Conservation (phyloP, 2,113 vertebrate species). For the Forbesichthys agassizii region DNA sequence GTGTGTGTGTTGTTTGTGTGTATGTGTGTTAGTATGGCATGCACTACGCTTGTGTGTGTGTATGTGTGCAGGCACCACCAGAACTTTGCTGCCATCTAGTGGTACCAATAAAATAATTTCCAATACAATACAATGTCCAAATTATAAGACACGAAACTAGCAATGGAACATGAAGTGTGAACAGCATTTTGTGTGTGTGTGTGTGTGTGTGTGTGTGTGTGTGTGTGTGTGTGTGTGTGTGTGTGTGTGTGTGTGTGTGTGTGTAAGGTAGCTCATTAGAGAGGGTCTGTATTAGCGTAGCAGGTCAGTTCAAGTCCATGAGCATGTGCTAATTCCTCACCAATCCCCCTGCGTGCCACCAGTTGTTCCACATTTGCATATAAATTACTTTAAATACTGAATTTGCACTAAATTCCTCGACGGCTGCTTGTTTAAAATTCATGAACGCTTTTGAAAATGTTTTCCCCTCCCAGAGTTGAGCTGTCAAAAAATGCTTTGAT, state of each 20-base stretch:
- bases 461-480: constrained; percentile 35
- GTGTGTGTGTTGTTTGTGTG: constrained; percentile 23
- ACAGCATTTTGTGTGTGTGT: constrained; percentile 19
- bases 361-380: constrained; percentile 70
- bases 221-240: not conserved
- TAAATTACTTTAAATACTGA: constrained; percentile 66
- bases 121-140: constrained; percentile 15
- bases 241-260: not conserved
- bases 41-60: constrained; percentile 4
- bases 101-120: constrained; percentile 15
- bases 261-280: constrained; percentile 37
- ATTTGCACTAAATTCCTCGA: constrained; percentile 52
- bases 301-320: constrained; percentile 55
- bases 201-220: not conserved
- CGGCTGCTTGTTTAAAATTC: constrained; percentile 58
- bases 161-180: not conserved
- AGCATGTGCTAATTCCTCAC: constrained; percentile 45
- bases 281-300: constrained; percentile 38
- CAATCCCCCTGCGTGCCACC: constrained; percentile 29
- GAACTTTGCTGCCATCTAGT: constrained; percentile 70
- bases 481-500: constrained; percentile 45
- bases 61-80: constrained; percentile 26
- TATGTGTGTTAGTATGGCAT: constrained; percentile 22
- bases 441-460: constrained; percentile 50
- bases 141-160: not conserved